Percentiles rank a stretch among this genome's conserved stretches.
phyloP scores from a whole-genome alignment of 2,113 vertebrate species.

The Pedetes capensis region DNA sequence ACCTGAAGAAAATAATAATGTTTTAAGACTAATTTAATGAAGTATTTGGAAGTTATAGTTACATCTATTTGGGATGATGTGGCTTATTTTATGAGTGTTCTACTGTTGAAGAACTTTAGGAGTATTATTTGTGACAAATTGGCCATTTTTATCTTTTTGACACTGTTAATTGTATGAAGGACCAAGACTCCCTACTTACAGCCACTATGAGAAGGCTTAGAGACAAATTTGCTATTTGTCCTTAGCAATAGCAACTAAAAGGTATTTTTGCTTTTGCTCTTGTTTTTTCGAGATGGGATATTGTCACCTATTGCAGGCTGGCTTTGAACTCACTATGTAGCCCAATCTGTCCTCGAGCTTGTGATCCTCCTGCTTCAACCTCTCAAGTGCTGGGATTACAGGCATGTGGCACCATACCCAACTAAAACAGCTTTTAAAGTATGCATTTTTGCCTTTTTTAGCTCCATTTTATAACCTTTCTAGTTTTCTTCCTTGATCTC shows the following conservation, averaged over 20 bases:
- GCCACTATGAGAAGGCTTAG: background rate
- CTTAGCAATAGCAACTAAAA: background rate
- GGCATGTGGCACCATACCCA: no score
- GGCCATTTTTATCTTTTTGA: background rate
- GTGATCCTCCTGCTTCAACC: no score
- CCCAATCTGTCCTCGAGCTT: no score
- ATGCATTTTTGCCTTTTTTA: background rate
- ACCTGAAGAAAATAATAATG: background rate
- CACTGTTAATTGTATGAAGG: background rate
- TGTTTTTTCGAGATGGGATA: background rate
- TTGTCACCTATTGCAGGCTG: no score
- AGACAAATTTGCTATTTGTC: background rate
- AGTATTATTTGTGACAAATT: background rate
- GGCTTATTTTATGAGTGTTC: background rate
- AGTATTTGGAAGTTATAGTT: background rate
- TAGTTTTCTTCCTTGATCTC: background rate
- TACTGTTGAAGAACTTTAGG: slow-evolving; percentile 1
- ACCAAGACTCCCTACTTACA: background rate
- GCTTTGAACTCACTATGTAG: no score
- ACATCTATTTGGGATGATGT: background rate
- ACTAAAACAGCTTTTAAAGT: background rate
- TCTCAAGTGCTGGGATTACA: no score
- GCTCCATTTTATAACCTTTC: background rate
- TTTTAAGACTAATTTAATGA: slow-evolving; percentile 1
- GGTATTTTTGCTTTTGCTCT: background rate